A percentile compares a stretch with the other conserved stretches of the same genome.
phyloP scores from a whole-genome alignment of 2,888 invertebrate genomes.

The Oxystoma pomonae region DNA sequence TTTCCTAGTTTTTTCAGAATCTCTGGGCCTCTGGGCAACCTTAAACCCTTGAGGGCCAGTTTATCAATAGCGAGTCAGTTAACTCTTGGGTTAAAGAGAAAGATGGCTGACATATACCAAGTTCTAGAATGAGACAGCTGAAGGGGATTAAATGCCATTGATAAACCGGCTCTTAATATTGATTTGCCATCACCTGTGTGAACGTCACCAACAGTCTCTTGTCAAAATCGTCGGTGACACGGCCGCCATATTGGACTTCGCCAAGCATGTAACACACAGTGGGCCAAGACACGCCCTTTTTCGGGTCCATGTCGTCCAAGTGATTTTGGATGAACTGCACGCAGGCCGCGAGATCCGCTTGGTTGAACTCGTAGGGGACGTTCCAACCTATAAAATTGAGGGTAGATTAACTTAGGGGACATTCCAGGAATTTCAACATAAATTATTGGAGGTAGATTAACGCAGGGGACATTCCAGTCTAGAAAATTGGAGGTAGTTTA shows the following conservation, averaged over 20 bases:
- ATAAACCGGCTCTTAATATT: not conserved
- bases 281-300: conserved; percentile 96
- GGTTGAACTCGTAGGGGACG: conserved; percentile 94
- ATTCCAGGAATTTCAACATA: no score
- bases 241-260: conserved; percentile 76
- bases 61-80: no score
- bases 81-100: no score
- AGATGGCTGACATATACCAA: no score
- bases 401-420: no score
- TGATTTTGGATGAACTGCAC: conserved; percentile 96
- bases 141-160: not conserved
- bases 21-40: no score
- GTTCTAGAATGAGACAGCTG: not conserved
- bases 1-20: no score
- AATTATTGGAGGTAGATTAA: no score
- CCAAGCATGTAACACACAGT: conserved; percentile 97
- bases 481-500: no score
- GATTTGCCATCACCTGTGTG: conserved; percentile 59
- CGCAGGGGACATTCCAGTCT: no score
- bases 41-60: no score
- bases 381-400: conserved; percentile 78
- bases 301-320: conserved; percentile 94
- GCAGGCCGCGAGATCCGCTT: conserved; percentile 93
- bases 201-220: conserved; percentile 90
- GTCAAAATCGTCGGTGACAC: conserved; percentile 97